Conservation (phyloP, 2,797 vertebrate genomes). For the Xiphophorus birchmanni region DNA sequence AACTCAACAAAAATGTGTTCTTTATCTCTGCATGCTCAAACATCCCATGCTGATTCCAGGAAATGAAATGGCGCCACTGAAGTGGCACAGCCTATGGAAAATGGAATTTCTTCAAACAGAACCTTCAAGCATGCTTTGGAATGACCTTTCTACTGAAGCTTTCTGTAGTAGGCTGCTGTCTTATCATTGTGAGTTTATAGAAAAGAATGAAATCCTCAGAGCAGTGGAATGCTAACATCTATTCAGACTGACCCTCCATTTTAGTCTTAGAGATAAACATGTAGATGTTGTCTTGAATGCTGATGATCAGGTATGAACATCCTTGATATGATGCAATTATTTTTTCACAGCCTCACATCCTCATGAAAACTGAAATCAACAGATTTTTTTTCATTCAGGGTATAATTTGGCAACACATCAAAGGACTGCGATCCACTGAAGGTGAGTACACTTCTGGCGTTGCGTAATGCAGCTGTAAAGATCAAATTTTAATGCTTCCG, state of each 20-base stretch:
- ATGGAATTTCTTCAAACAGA: constrained; percentile 23
- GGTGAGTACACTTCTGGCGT: constrained; percentile 50
- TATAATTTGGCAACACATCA: constrained; percentile 4
- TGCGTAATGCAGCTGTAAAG: constrained; percentile 56
- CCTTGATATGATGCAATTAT: not conserved
- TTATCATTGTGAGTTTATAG: not conserved
- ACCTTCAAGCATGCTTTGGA: constrained; percentile 12
- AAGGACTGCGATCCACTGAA: constrained; percentile 42
- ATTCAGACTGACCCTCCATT: not conserved
- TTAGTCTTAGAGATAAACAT: not conserved
- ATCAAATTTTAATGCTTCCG: constrained; percentile 57
- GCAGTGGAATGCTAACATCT: not conserved
- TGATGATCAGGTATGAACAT: not conserved
- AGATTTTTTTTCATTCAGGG: not conserved
- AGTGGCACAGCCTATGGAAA: constrained; percentile 34
- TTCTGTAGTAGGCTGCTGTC: not conserved
- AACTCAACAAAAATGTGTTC: constrained; percentile 29
- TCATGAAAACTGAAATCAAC: not conserved
- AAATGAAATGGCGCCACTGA: constrained; percentile 46
- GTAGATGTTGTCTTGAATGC: not conserved
- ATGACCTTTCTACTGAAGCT: constrained; percentile 28
- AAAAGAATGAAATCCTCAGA: not conserved
- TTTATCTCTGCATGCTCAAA: constrained; percentile 39
- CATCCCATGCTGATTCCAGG: constrained; percentile 33
- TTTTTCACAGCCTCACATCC: constrained; percentile 1